Conservation (phyloP, 1,140 invertebrate genomes). For the Lepidostoma basale region DNA sequence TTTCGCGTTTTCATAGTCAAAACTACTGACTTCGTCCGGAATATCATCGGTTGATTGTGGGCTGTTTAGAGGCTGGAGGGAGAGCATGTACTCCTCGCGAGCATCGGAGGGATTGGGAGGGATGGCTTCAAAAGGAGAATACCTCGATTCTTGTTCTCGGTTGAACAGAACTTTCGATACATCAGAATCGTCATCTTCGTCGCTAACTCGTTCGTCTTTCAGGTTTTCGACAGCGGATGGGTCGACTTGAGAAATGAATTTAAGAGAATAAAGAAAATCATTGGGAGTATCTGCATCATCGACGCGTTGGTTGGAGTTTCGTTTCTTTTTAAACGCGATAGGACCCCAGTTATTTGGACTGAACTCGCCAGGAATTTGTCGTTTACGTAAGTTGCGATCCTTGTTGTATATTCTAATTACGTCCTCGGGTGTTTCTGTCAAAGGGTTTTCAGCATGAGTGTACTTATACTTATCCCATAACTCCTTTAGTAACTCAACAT, state of each 20-base stretch:
- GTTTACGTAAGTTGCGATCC: slow-evolving; percentile 55
- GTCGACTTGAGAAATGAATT: slow-evolving; percentile 42
- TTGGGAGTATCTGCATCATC: slow-evolving; percentile 46
- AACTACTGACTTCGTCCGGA: slow-evolving; percentile 48
- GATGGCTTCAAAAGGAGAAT: slow-evolving; percentile 51
- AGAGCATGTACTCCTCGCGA: slow-evolving; percentile 62
- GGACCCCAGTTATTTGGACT: slow-evolving; percentile 52
- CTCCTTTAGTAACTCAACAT: slow-evolving; percentile 62
- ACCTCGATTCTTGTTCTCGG: slow-evolving; percentile 23
- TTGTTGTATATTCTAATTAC: slow-evolving; percentile 56
- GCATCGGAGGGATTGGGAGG: slow-evolving; percentile 55
- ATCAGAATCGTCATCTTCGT: slow-evolving; percentile 52
- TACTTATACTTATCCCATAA: slow-evolving; percentile 67
- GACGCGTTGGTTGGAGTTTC: slow-evolving; percentile 53
- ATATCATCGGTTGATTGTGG: slow-evolving; percentile 54
- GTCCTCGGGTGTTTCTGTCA: slow-evolving; percentile 51
- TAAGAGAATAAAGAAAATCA: slow-evolving; percentile 43
- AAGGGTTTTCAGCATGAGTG: slow-evolving; percentile 47
- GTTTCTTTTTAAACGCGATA: slow-evolving; percentile 59
- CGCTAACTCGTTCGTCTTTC: slow-evolving; percentile 52
- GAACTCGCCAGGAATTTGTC: slow-evolving; percentile 43
- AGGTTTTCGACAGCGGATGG: slow-evolving; percentile 42
- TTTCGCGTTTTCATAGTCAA: slow-evolving; percentile 52
- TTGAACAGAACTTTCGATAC: slow-evolving; percentile 38
- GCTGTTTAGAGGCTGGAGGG: slow-evolving; percentile 62